These are phyloP conservation scores for Philaethria dido DNA, from an alignment of 2,888 invertebrate species.

Conservation along the genomic window DNA sequence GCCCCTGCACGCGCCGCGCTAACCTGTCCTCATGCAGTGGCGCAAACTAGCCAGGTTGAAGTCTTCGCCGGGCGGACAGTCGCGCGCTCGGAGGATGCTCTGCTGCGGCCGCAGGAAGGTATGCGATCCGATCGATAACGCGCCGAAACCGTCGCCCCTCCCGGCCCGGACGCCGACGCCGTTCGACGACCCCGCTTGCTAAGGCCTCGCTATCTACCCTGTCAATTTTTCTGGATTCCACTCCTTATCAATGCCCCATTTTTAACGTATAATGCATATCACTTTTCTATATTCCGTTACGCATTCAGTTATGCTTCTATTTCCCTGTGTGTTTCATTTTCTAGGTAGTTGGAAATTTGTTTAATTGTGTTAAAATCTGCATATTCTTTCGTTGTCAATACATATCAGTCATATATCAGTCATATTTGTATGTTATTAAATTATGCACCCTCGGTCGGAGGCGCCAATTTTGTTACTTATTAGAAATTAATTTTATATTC, in stretches of 20 bases:
- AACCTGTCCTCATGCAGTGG: constrained; percentile 91
- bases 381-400: neutral
- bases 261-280: neutral
- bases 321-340: neutral
- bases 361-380: neutral
- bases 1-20: constrained; percentile 83
- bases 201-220: constrained; percentile 61
- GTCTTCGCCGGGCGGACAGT: constrained; percentile 86
- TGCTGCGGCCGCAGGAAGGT: constrained; percentile 98
- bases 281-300: neutral
- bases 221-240: constrained; percentile 45
- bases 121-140: constrained; percentile 82
- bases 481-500: neutral
- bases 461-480: neutral
- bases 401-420: neutral
- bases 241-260: constrained; percentile 27
- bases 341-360: neutral
- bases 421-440: constrained; percentile 2
- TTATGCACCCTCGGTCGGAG: neutral
- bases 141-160: constrained; percentile 81
- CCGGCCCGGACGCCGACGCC: constrained; percentile 79
- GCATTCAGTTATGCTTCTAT: neutral
- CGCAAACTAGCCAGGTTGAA: constrained; percentile 92
- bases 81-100: constrained; percentile 94
- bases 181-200: constrained; percentile 78